A percentile compares a stretch with the other conserved stretches of the same genome.
Conservation (phyloP, 2,888 invertebrate species). For the Pristionchus maxplancki region DNA sequence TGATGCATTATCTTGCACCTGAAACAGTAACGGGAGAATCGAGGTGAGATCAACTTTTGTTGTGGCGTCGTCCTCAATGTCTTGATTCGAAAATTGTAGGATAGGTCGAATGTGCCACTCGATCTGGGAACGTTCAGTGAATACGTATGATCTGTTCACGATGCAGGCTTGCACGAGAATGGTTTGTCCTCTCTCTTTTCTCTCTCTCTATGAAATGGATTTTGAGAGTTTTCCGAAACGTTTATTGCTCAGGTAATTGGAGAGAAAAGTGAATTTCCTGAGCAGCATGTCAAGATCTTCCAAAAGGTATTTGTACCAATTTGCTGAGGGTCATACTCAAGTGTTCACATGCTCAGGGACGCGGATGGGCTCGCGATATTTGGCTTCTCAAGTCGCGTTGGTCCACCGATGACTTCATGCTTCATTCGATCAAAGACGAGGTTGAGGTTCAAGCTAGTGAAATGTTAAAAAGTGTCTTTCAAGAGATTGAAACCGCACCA, state of each 20-base stretch:
- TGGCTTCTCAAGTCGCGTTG: background rate
- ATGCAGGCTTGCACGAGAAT: constrained; percentile 6
- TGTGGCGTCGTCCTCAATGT: background rate
- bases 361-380: background rate
- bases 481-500: background rate
- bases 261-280: background rate
- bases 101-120: background rate
- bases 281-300: constrained; percentile 1
- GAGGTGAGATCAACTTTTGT: background rate
- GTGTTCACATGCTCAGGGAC: background rate
- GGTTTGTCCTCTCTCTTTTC: background rate
- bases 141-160: background rate
- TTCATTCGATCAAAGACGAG: background rate
- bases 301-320: background rate
- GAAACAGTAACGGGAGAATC: background rate
- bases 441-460: background rate
- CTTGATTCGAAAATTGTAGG: background rate
- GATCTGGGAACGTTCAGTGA: background rate
- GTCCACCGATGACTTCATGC: constrained; percentile 8
- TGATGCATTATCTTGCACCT: constrained; percentile 2
- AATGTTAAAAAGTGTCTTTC: background rate
- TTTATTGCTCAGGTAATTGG: constrained; percentile 3
- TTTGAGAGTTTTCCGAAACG: too few relatives aligned
- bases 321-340: too few relatives aligned
- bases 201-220: too few relatives aligned